These are phyloP conservation scores for Volucella inanis DNA, from an alignment of 2,888 invertebrate genomes.

Conservation along the genomic window DNA sequence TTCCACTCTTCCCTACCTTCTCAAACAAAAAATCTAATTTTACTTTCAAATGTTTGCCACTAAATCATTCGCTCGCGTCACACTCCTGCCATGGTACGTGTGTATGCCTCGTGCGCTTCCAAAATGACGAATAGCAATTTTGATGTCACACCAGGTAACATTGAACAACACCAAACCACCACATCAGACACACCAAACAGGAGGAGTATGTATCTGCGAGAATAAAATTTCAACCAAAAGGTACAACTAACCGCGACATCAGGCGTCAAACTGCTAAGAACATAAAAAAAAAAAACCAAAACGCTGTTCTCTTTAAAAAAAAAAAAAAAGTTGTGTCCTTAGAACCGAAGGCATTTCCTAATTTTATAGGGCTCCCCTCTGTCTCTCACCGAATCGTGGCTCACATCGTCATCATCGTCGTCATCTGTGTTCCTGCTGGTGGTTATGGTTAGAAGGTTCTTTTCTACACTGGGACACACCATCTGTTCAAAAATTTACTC, in stretches of 20 bases:
- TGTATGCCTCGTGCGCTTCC: slow-evolving; percentile 49
- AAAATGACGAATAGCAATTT: slow-evolving; percentile 70
- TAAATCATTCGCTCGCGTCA: slow-evolving; percentile 75
- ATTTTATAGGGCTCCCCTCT: slow-evolving; percentile 55
- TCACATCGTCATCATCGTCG: background rate
- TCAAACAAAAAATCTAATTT: slow-evolving; percentile 79
- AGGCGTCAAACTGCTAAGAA: slow-evolving; percentile 69
- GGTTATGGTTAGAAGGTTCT: background rate
- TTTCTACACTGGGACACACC: slow-evolving; percentile 39
- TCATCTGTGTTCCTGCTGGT: slow-evolving; percentile 42
- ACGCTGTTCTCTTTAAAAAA: slow-evolving; percentile 26
- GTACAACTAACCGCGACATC: slow-evolving; percentile 37
- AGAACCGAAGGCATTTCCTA: slow-evolving; percentile 53
- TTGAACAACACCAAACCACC: slow-evolving; percentile 29
- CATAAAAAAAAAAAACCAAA: slow-evolving; percentile 39
- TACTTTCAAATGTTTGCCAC: slow-evolving; percentile 76
- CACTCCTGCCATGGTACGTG: slow-evolving; percentile 71
- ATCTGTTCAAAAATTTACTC: slow-evolving; percentile 52
- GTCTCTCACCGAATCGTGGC: slow-evolving; percentile 8
- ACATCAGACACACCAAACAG: background rate
- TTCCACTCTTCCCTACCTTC: background rate
- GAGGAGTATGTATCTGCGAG: background rate
- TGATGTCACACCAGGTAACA: slow-evolving; percentile 62
- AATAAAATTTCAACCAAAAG: slow-evolving; percentile 44
- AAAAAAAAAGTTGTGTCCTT: slow-evolving; percentile 18